Evolutionary conservation across 2,888 invertebrate genomes (phyloP), one percentile per base, ranked within the genome.

Genomic region (Corythucha ciliata): DNA sequence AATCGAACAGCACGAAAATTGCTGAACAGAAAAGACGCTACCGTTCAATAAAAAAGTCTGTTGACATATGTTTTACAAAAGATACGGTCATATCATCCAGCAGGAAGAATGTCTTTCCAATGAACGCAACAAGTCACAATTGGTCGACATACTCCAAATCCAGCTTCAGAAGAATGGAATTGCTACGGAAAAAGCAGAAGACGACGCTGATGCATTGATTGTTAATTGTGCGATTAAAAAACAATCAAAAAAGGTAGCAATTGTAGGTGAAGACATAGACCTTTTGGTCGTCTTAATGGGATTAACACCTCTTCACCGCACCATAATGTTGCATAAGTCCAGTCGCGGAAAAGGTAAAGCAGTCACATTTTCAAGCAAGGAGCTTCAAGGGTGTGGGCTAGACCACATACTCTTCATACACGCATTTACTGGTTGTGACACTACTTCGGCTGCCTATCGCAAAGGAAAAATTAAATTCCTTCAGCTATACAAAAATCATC

Each of bases 1-100:
- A 21, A 49, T 12, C 5, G 26, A 25, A 39, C 24, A 49, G 41
- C 49, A 49, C 41, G 39, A 49, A 49, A 29, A 21, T 24, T 26
- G 49, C 40, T 29, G 49, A 44, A 32, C 29, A 49, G 26, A 40
- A 49, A 49, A 44, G 41, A 29, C 41, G 24, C 49, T 49, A 49
- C 21, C 41, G 25, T n/a, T n/a, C n/a, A n/a, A n/a, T n/a, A n/a
- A n/a, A n/a, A n/a, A n/a, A 49, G 29, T n/a, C n/a, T n/a, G n/a
- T n/a, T n/a, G n/a, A n/a, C n/a, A n/a, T n/a, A n/a, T n/a, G n/a
- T n/a, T n/a, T n/a, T n/a, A n/a, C n/a, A n/a, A n/a, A n/a, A n/a
- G 37, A n/a, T n/a, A n/a, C n/a, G n/a, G n/a, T n/a, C n/a, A n/a
- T n/a, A n/a, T n/a, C n/a, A n/a, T n/a, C n/a, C n/a, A n/a, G n/a